A percentile compares a stretch with the other conserved stretches of the same genome.
Evolutionary conservation across 2,797 vertebrate genomes (phyloP).

Genomic region (Eulemur mongoz): DNA sequence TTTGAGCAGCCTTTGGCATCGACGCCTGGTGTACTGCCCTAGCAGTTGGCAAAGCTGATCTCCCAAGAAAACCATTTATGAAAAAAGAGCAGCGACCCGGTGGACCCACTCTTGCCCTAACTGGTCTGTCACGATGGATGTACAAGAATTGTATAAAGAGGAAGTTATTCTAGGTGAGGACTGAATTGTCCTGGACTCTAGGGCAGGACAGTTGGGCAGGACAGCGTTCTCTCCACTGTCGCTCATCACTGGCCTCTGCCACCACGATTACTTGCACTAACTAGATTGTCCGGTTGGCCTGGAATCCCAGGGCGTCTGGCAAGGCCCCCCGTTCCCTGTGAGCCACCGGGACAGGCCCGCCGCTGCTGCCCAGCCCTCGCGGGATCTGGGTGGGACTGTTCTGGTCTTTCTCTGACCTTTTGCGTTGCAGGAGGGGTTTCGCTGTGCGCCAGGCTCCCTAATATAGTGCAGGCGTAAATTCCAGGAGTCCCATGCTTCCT

Average conservation of each 20-base stretch:
- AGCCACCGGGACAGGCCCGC: background rate
- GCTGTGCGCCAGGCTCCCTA: background rate
- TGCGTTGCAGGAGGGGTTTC: background rate
- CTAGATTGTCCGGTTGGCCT: background rate
- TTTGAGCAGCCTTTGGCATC: background rate
- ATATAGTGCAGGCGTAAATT: background rate
- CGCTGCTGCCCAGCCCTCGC: background rate
- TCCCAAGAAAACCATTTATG: background rate
- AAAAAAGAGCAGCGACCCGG: background rate
- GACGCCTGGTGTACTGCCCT: background rate
- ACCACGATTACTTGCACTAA: too few species aligned
- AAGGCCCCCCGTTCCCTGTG: background rate
- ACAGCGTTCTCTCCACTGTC: background rate
- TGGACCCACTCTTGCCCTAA: background rate
- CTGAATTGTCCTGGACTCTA: background rate
- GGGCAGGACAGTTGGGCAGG: background rate
- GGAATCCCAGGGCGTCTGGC: background rate
- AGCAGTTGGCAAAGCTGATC: background rate
- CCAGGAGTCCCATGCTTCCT: background rate
- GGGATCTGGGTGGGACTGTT: background rate
- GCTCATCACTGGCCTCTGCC: background rate
- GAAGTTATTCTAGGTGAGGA: background rate
- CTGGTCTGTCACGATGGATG: background rate
- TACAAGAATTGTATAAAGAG: background rate
- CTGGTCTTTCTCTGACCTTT: background rate